These are phyloP conservation scores for Hybognathus amarus DNA, from an alignment of 2,797 vertebrate genomes.

Conservation along the genomic window DNA sequence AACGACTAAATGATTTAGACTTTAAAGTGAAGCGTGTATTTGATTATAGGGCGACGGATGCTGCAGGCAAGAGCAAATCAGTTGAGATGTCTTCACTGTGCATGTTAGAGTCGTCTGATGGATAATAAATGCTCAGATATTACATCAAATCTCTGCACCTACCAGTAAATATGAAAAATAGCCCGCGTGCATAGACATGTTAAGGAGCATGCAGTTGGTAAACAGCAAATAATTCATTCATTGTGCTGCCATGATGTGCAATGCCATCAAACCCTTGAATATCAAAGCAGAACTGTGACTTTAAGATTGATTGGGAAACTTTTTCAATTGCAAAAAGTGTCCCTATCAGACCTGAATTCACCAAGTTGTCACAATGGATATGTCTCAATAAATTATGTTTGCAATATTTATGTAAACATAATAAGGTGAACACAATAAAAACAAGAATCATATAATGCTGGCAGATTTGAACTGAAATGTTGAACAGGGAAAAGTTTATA, in stretches of 20 bases:
- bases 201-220: background rate
- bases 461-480: background rate
- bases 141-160: slow-evolving; percentile 11
- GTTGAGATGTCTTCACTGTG: slow-evolving; percentile 21
- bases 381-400: background rate
- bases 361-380: background rate
- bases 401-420: background rate
- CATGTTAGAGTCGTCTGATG: slow-evolving; percentile 6
- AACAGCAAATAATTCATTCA: background rate
- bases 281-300: no score
- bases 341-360: background rate
- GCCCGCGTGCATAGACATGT: background rate
- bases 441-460: background rate
- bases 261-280: background rate
- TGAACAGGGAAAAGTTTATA: background rate
- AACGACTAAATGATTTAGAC: slow-evolving; percentile 40
- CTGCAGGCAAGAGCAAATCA: slow-evolving; percentile 25
- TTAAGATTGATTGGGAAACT: background rate
- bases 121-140: slow-evolving; percentile 28
- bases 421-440: background rate
- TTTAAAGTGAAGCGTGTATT: slow-evolving; percentile 32
- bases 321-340: background rate
- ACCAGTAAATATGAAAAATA: background rate
- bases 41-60: slow-evolving; percentile 26
- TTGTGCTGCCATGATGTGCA: background rate